phyloP scores from a whole-genome alignment of 2,888 invertebrate species.

The Pycnomerus fuliginosus region DNA sequence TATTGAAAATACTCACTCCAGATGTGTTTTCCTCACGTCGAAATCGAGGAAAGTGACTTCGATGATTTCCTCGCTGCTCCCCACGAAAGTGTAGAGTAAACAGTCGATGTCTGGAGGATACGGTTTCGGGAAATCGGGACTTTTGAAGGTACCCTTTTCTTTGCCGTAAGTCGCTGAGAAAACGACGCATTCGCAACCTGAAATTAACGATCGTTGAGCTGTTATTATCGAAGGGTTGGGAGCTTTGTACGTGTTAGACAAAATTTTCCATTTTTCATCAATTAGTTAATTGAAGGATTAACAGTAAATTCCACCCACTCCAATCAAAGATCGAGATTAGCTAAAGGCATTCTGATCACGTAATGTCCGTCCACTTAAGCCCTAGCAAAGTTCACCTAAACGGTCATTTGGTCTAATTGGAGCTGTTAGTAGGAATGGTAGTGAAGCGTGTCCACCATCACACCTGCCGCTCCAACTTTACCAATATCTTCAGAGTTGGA shows the following conservation, averaged over 20 bases:
- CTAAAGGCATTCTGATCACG: conserved; percentile 14
- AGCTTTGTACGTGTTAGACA: too few relatives aligned
- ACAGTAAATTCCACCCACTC: too few relatives aligned
- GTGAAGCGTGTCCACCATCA: too few relatives aligned
- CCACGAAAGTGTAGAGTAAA: conserved; percentile 81
- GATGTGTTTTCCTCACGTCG: conserved; percentile 67
- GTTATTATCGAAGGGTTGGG: too few relatives aligned
- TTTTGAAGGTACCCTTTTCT: conserved; percentile 77
- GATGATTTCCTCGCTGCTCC: conserved; percentile 76
- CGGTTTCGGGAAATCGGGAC: conserved; percentile 78
- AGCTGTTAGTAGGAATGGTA: conserved; percentile 12
- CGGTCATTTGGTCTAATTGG: conserved; percentile 23
- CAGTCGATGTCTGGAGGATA: conserved; percentile 76
- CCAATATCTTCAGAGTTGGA: too few relatives aligned
- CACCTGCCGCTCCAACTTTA: too few relatives aligned
- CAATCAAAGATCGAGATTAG: too few relatives aligned
- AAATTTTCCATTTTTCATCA: too few relatives aligned
- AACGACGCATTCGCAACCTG: conserved; percentile 82
- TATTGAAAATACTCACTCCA: conserved; percentile 64
- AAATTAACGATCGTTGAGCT: too few relatives aligned
- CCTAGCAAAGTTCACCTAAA: conserved; percentile 7
- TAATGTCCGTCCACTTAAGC: conserved; percentile 10
- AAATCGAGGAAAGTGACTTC: conserved; percentile 80
- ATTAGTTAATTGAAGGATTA: too few relatives aligned
- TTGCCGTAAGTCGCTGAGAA: conserved; percentile 78